A percentile compares a stretch with the other conserved stretches of the same genome.
Conservation (phyloP, 2,888 invertebrate species). For the Minunthozetes semirufus region DNA sequence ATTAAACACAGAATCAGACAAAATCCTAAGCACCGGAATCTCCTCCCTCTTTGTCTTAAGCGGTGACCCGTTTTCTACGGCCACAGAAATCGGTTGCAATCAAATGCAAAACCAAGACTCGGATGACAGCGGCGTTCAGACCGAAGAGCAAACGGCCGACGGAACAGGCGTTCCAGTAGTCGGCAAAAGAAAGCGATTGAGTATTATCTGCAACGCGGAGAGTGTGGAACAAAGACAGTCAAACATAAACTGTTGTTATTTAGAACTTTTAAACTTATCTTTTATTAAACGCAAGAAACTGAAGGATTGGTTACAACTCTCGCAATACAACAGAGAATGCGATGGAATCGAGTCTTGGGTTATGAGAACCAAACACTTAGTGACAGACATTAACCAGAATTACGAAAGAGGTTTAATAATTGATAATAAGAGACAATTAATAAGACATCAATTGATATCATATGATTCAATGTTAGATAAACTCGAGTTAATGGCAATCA, state of each 20-base stretch:
- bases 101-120: no score
- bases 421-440: constrained; percentile 67
- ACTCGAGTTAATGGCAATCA: constrained; percentile 73
- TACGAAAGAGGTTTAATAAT: constrained; percentile 47
- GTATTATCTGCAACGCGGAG: constrained; percentile 48
- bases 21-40: constrained; percentile 70
- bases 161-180: constrained; percentile 89
- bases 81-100: constrained; percentile 42
- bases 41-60: constrained; percentile 56
- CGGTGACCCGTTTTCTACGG: constrained; percentile 31
- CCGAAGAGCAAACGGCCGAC: constrained; percentile 67
- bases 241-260: constrained; percentile 71
- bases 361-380: constrained; percentile 63
- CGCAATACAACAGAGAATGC: constrained; percentile 90
- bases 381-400: background rate
- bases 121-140: no score
- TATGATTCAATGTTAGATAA: constrained; percentile 83
- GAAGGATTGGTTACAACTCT: constrained; percentile 84
- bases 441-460: constrained; percentile 89
- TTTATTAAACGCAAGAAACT: constrained; percentile 69
- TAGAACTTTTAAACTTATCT: constrained; percentile 70
- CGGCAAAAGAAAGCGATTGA: constrained; percentile 33
- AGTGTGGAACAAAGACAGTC: constrained; percentile 72
- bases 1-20: constrained; percentile 75
- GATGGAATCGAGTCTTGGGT: constrained; percentile 98